These are phyloP conservation scores for Muscina levida DNA, from an alignment of 2,888 invertebrate genomes.

Conservation along the genomic window DNA sequence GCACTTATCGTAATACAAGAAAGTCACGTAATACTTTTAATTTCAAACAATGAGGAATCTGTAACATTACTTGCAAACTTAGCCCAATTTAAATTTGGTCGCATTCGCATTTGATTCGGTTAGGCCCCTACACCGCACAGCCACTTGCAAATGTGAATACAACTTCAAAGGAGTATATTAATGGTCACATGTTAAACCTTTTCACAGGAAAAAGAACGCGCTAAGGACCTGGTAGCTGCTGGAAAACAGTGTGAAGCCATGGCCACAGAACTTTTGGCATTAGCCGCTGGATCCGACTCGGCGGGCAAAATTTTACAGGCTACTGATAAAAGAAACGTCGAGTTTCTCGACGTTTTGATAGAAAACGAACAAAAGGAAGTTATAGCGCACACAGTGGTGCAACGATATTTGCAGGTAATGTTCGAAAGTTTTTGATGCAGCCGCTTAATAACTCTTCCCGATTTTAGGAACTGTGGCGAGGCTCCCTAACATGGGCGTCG, in stretches of 20 bases:
- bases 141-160: too few relatives aligned
- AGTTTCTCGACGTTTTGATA: slow-evolving; percentile 97
- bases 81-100: too few relatives aligned
- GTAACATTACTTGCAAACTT: too few relatives aligned
- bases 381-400: slow-evolving; percentile 97
- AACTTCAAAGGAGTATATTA: too few relatives aligned
- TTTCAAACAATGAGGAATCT: too few relatives aligned
- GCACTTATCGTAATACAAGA: too few relatives aligned
- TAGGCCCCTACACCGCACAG: too few relatives aligned
- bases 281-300: slow-evolving; percentile 96
- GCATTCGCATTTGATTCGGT: too few relatives aligned
- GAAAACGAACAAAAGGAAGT: slow-evolving; percentile 99
- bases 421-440: neutral
- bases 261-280: slow-evolving; percentile 96
- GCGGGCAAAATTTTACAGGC: slow-evolving; percentile 97
- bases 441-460: neutral
- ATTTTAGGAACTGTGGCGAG: slow-evolving; percentile 97
- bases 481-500: slow-evolving; percentile 96
- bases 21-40: too few relatives aligned
- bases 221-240: slow-evolving; percentile 96
- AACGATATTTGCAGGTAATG: slow-evolving; percentile 94
- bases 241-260: slow-evolving; percentile 98
- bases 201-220: slow-evolving; percentile 94
- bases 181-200: too few relatives aligned
- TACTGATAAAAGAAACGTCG: slow-evolving; percentile 95